Evolutionary conservation across 2,113 vertebrate genomes (phyloP).

Genomic region (Fregetta grallaria): DNA sequence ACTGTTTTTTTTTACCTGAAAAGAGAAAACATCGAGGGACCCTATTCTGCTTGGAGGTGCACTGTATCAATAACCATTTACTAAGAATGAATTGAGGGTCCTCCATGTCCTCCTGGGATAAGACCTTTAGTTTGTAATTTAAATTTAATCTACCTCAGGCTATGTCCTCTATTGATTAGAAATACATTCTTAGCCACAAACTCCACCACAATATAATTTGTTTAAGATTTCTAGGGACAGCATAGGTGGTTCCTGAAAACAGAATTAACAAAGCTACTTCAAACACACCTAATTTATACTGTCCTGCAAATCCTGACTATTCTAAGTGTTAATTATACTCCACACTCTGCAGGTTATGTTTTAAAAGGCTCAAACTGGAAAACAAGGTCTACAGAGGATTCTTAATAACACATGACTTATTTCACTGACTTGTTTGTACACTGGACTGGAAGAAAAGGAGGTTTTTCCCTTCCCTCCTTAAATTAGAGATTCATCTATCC

Average conservation of each 20-base stretch:
- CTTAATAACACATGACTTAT: conserved; percentile 36
- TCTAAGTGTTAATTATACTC: conserved; percentile 11
- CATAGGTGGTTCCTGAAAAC: neutral
- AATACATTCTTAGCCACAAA: neutral
- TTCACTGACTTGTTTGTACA: conserved; percentile 20
- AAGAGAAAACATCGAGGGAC: neutral
- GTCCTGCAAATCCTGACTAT: neutral
- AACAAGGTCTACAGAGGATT: conserved; percentile 25
- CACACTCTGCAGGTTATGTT: conserved; percentile 13
- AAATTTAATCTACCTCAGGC: conserved; percentile 31
- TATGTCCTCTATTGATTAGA: conserved; percentile 24
- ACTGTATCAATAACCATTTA: neutral
- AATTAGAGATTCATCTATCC: conserved; percentile 43
- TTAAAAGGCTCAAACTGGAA: conserved; percentile 51
- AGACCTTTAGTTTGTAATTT: conserved; percentile 13
- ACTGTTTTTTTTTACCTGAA: neutral
- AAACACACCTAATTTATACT: neutral
- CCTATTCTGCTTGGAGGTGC: neutral
- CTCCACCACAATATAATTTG: neutral
- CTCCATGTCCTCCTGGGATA: neutral
- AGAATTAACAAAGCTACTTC: conserved; percentile 27
- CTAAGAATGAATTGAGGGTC: neutral
- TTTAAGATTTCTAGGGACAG: neutral
- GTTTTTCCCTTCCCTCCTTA: neutral
- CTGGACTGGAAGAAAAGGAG: conserved; percentile 17